These are phyloP conservation scores for Poicephalus meyeri DNA, from an alignment of 2,113 vertebrate species.

Conservation along the genomic window DNA sequence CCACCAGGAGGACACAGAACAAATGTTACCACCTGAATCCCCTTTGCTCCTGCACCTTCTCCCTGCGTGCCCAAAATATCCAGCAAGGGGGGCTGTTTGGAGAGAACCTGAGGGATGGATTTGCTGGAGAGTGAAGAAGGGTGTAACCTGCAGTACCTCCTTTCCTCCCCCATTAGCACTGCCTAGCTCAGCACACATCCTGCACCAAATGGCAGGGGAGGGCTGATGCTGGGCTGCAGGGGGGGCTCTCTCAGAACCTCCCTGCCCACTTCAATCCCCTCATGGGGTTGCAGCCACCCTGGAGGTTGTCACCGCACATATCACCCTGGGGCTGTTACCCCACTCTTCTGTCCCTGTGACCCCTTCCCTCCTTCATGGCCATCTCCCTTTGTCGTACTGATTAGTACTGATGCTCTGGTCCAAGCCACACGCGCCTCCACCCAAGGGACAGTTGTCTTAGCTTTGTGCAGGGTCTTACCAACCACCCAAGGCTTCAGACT, in stretches of 20 bases:
- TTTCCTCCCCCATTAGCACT: neutral
- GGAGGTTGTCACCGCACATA: neutral
- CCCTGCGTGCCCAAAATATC: neutral
- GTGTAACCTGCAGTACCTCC: neutral
- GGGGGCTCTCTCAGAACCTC: accelerated
- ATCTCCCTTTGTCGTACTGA: neutral
- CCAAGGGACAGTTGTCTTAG: accelerated
- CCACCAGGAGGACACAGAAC: neutral
- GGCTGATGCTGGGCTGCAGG: neutral
- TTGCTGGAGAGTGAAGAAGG: neutral
- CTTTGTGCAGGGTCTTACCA: neutral
- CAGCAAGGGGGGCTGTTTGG: neutral
- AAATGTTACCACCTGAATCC: slow-evolving; percentile 24
- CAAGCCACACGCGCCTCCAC: neutral
- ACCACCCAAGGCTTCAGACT: neutral
- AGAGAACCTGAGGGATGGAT: neutral
- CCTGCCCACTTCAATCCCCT: neutral
- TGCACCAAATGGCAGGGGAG: accelerated
- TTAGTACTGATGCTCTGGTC: neutral
- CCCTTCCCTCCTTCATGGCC: neutral
- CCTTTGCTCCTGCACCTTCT: neutral
- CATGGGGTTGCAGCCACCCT: neutral
- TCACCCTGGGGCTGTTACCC: neutral
- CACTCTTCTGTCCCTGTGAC: neutral
- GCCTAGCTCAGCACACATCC: neutral